phyloP scores from a whole-genome alignment of 1,140 invertebrate species.

The Lordiphosa collinella region DNA sequence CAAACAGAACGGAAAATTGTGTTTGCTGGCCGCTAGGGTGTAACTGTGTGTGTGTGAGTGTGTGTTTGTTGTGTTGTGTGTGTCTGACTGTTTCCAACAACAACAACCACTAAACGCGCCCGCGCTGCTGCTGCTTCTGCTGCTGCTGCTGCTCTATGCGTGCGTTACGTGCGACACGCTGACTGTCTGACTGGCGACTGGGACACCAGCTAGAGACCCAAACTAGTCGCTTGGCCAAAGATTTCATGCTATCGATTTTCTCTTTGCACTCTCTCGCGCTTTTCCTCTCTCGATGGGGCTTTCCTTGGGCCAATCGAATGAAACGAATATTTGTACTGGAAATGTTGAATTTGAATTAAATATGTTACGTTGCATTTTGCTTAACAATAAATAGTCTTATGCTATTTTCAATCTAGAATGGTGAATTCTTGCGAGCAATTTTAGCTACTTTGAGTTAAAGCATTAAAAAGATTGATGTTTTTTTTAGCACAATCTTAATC shows the following conservation, averaged over 20 bases:
- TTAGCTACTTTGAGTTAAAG: no score
- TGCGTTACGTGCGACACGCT: slow-evolving; percentile 68
- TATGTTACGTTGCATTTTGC: no score
- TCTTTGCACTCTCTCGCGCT: background rate
- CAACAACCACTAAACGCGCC: slow-evolving; percentile 65
- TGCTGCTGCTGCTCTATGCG: slow-evolving; percentile 55
- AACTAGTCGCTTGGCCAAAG: slow-evolving; percentile 2
- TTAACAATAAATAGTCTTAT: no score
- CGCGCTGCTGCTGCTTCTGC: slow-evolving; percentile 51
- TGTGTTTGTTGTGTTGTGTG: slow-evolving; percentile 15
- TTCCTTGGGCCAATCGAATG: background rate
- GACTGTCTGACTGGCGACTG: slow-evolving; percentile 64
- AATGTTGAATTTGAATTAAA: background rate
- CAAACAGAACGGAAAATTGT: slow-evolving; percentile 57
- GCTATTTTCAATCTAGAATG: no score
- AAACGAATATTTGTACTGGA: background rate
- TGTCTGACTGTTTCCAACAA: slow-evolving; percentile 59
- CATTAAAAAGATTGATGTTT: no score
- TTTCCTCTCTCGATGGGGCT: background rate
- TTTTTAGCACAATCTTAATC: no score
- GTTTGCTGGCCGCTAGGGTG: slow-evolving; percentile 50
- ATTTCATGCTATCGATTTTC: slow-evolving; percentile 6
- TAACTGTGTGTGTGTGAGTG: slow-evolving; percentile 5
- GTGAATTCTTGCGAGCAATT: no score
- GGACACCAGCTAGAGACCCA: background rate